phyloP scores from a whole-genome alignment of 2,888 invertebrate species.

The Brassicogethes aeneus region DNA sequence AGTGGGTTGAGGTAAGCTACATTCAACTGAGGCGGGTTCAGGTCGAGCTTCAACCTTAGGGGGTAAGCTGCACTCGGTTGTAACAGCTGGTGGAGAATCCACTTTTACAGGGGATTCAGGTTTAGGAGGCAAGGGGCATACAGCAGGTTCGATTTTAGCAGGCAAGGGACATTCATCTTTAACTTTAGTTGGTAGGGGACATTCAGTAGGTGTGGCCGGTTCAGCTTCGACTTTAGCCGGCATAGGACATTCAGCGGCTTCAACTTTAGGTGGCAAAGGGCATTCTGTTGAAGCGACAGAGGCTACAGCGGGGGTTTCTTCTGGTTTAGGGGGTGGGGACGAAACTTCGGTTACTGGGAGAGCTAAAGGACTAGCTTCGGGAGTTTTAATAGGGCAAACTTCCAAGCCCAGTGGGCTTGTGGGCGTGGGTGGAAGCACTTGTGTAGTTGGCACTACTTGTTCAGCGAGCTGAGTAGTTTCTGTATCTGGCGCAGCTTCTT shows the following conservation, averaged over 20 bases:
- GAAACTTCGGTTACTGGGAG: slow-evolving; percentile 1
- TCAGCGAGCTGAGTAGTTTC: slow-evolving; percentile 14
- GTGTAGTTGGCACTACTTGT: slow-evolving; percentile 2
- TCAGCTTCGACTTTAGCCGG: slow-evolving; percentile 8
- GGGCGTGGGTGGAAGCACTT: neutral
- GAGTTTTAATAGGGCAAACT: slow-evolving; percentile 1
- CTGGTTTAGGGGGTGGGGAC: slow-evolving; percentile 3
- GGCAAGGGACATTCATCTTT: slow-evolving; percentile 8
- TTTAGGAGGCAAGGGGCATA: slow-evolving; percentile 8
- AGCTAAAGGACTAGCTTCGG: slow-evolving; percentile 12
- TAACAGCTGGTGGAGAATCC: neutral
- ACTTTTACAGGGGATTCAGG: neutral
- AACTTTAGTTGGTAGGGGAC: slow-evolving; percentile 10
- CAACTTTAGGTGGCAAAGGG: slow-evolving; percentile 4
- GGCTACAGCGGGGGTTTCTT: neutral
- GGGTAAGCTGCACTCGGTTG: neutral
- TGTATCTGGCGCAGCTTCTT: slow-evolving; percentile 8
- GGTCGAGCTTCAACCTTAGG: neutral
- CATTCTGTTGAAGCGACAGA: slow-evolving; percentile 2
- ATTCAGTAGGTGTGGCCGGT: slow-evolving; percentile 7
- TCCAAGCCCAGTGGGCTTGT: neutral
- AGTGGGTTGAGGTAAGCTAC: slow-evolving; percentile 1
- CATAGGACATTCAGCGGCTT: neutral
- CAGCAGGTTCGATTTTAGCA: slow-evolving; percentile 10
- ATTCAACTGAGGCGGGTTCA: neutral